Conservation (phyloP, 2,888 invertebrate genomes). For the Priapulus caudatus region DNA sequence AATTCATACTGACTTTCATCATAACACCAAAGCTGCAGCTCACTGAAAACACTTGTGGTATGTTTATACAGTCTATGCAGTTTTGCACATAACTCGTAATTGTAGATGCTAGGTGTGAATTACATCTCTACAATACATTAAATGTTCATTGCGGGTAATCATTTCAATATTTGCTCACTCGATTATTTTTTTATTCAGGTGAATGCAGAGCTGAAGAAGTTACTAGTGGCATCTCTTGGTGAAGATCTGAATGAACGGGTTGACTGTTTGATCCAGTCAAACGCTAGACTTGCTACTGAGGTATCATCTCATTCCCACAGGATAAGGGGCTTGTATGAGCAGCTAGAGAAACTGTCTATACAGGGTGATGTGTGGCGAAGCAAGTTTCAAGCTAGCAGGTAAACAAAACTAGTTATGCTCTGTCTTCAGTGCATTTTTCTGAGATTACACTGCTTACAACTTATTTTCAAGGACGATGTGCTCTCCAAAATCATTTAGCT, state of each 20-base stretch:
- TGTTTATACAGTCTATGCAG: no score
- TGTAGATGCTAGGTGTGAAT: no score
- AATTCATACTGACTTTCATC: no score
- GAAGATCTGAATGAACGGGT: slow-evolving; percentile 82
- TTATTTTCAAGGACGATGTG: no score
- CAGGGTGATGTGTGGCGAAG: slow-evolving; percentile 94
- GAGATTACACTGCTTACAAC: no score
- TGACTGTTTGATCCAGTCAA: slow-evolving; percentile 80
- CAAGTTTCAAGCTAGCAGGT: slow-evolving; percentile 88
- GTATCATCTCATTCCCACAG: slow-evolving; percentile 72
- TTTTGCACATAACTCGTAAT: no score
- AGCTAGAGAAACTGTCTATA: slow-evolving; percentile 80
- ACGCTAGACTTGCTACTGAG: slow-evolving; percentile 71
- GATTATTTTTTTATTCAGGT: slow-evolving; percentile 56
- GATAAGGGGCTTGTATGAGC: slow-evolving; percentile 61
- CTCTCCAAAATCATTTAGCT: no score
- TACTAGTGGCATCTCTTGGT: slow-evolving; percentile 85
- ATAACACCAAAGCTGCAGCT: no score
- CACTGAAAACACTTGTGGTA: no score
- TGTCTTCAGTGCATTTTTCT: no score
- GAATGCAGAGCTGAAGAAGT: slow-evolving; percentile 78
- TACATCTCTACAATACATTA: background rate
- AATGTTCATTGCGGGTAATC: background rate
- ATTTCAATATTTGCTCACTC: no score
- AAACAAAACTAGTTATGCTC: no score